These are phyloP conservation scores for Mionectes macconnelli DNA, from an alignment of 2,113 vertebrate species.

Conservation along the genomic window DNA sequence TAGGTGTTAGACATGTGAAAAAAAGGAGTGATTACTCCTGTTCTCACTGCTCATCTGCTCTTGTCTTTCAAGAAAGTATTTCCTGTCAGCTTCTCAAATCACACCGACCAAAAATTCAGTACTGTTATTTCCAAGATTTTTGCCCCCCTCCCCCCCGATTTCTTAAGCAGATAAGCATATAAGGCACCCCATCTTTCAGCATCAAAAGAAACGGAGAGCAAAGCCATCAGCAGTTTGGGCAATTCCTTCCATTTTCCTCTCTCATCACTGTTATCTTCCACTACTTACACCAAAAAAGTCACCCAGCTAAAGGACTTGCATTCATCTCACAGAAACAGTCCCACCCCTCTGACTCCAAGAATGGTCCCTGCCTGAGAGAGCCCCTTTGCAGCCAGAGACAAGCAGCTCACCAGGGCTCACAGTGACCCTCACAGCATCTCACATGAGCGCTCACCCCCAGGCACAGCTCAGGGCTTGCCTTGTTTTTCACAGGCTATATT, in stretches of 20 bases:
- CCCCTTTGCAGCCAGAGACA: neutral
- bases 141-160: neutral
- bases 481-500: neutral
- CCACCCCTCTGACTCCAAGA: fast-evolving
- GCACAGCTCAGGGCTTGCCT: neutral
- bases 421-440: fast-evolving
- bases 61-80: neutral
- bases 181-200: neutral
- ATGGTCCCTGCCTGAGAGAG: neutral
- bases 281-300: neutral
- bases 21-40: neutral
- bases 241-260: neutral
- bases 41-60: neutral
- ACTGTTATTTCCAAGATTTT: neutral
- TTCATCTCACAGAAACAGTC: fast-evolving
- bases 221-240: neutral
- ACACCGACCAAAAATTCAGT: neutral
- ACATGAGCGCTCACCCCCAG: fast-evolving
- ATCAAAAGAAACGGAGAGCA: neutral
- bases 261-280: neutral
- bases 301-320: neutral
- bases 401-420: neutral
- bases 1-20: neutral
- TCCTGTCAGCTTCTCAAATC: neutral
- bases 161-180: neutral